phyloP scores from a whole-genome alignment of 2,113 vertebrate genomes.

The Tachuris rubrigastra region DNA sequence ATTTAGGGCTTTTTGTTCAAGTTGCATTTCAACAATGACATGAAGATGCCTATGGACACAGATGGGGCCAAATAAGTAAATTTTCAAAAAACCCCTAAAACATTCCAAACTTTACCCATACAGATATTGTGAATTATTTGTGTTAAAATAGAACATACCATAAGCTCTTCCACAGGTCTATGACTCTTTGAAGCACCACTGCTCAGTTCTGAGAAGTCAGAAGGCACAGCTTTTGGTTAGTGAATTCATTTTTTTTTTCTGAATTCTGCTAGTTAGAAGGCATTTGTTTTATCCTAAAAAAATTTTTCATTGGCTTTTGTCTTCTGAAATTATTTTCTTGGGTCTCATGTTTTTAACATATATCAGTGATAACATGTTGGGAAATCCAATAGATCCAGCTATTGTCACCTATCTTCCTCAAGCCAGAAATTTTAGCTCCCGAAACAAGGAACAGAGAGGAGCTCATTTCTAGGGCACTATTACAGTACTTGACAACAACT shows the following conservation, averaged over 20 bases:
- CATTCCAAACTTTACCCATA: background rate
- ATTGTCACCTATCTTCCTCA: background rate
- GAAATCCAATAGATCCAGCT: background rate
- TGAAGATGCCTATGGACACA: background rate
- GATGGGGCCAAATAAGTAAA: background rate
- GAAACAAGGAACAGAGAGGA: background rate
- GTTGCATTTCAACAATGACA: background rate
- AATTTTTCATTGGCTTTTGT: rapidly evolving
- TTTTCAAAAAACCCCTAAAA: background rate
- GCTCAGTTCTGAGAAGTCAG: background rate
- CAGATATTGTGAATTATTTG: background rate
- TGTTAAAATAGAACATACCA: background rate
- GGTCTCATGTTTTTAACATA: background rate
- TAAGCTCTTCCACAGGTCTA: background rate
- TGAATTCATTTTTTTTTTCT: background rate
- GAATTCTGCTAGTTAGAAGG: background rate
- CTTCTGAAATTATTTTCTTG: background rate
- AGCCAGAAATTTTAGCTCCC: background rate
- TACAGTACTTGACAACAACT: background rate
- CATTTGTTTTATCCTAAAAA: background rate
- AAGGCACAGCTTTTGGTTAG: background rate
- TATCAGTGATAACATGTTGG: background rate
- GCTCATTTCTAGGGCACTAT: background rate
- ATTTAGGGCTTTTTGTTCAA: background rate
- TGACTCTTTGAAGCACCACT: background rate